Evolutionary conservation across 2,797 vertebrate species (phyloP).

Genomic region (Vireo griseus): DNA sequence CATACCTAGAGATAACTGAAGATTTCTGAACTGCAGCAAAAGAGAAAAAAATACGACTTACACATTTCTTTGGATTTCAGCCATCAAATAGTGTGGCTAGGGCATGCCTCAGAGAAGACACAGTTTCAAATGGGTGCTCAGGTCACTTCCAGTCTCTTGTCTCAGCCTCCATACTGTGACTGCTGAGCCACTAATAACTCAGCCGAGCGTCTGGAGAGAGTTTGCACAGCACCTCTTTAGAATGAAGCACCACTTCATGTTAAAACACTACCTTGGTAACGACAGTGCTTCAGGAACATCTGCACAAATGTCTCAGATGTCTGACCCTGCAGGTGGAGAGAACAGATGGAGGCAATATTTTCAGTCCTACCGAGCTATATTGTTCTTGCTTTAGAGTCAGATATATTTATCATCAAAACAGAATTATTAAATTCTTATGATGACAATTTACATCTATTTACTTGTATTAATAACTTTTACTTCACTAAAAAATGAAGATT

Average conservation of each 20-base stretch:
- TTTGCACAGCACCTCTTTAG: neutral
- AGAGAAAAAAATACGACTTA: neutral
- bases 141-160: neutral
- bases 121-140: neutral
- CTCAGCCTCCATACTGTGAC: neutral
- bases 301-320: neutral
- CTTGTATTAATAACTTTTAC: neutral
- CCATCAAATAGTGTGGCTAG: neutral
- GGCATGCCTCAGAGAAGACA: neutral
- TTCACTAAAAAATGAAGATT: neutral
- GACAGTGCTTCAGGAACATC: neutral
- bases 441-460: neutral
- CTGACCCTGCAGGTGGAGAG: neutral
- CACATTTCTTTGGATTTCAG: fast-evolving
- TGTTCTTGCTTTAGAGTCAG: neutral
- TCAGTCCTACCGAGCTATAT: fast-evolving
- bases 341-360: neutral
- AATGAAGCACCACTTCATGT: neutral
- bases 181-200: neutral
- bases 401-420: neutral
- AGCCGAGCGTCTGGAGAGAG: neutral
- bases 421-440: neutral
- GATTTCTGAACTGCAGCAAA: neutral
- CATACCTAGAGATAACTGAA: neutral
- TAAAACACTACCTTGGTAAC: neutral